These are phyloP conservation scores for Pomacea canaliculata DNA, from an alignment of 2,888 invertebrate species.

Conservation along the genomic window DNA sequence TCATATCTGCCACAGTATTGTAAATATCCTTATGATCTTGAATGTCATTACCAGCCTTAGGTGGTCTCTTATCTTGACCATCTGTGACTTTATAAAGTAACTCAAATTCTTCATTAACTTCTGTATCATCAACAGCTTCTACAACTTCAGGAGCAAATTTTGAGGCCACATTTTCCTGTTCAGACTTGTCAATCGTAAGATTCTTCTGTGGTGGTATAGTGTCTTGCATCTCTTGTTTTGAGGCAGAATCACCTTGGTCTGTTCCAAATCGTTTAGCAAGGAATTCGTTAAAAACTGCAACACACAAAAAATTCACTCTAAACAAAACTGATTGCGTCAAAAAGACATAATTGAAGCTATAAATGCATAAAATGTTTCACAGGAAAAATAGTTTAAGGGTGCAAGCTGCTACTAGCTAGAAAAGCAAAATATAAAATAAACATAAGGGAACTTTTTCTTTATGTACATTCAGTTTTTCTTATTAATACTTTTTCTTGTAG, in stretches of 20 bases:
- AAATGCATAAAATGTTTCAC: no score
- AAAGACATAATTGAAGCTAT: no score
- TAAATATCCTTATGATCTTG: neutral
- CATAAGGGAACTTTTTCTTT: no score
- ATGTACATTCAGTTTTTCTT: no score
- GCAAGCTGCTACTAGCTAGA: no score
- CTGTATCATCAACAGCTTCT: slow-evolving; percentile 6
- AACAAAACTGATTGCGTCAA: neutral
- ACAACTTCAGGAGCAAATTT: neutral
- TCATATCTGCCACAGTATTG: neutral
- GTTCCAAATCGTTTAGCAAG: slow-evolving; percentile 12
- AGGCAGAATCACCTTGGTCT: slow-evolving; percentile 1
- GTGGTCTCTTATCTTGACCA: no score
- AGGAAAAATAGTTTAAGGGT: no score
- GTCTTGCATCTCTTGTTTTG: neutral
- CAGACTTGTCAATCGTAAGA: no score
- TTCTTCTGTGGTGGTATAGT: neutral
- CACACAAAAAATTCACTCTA: neutral
- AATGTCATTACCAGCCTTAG: neutral
- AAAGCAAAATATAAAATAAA: no score
- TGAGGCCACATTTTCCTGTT: no score
- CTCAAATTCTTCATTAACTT: neutral
- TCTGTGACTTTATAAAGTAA: neutral
- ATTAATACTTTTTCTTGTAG: no score
- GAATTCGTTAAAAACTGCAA: slow-evolving; percentile 20